Conservation (phyloP, 37 sponge, comb jelly and placozoan species). For the Aplysina aerophoba region DNA sequence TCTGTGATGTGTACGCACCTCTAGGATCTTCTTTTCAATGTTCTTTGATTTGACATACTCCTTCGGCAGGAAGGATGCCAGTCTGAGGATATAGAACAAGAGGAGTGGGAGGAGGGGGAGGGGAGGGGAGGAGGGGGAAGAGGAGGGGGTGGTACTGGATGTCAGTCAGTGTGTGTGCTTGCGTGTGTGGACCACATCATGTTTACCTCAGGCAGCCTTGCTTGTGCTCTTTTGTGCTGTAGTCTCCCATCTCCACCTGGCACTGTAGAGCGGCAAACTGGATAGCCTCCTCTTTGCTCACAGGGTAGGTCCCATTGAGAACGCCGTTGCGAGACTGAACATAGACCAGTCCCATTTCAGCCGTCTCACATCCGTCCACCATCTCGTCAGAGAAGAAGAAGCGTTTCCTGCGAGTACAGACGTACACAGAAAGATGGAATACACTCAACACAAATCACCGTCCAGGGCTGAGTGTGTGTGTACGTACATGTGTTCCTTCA, state of each 20-base stretch:
- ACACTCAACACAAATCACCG: too few relatives aligned
- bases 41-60: slow-evolving; percentile 32
- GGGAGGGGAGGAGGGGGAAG: too few relatives aligned
- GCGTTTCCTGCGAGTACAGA: neutral
- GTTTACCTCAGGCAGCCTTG: too few relatives aligned
- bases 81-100: neutral
- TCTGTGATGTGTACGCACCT: slow-evolving; percentile 3
- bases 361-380: neutral
- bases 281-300: slow-evolving; percentile 30
- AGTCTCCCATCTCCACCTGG: slow-evolving; percentile 11
- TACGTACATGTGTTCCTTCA: too few relatives aligned
- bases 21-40: slow-evolving; percentile 27
- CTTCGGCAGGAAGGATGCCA: neutral
- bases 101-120: too few relatives aligned
- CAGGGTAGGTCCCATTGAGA: neutral
- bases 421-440: too few relatives aligned
- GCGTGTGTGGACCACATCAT: too few relatives aligned
- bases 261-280: slow-evolving; percentile 37
- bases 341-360: slow-evolving; percentile 21
- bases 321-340: slow-evolving; percentile 22
- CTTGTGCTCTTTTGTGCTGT: too few relatives aligned
- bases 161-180: too few relatives aligned
- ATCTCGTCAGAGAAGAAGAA: slow-evolving; percentile 20
- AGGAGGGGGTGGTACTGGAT: too few relatives aligned
- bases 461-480: too few relatives aligned